Base-by-base conservation (phyloP, 2,888 invertebrate genomes). In the Lydus trimaculatus region DNA sequence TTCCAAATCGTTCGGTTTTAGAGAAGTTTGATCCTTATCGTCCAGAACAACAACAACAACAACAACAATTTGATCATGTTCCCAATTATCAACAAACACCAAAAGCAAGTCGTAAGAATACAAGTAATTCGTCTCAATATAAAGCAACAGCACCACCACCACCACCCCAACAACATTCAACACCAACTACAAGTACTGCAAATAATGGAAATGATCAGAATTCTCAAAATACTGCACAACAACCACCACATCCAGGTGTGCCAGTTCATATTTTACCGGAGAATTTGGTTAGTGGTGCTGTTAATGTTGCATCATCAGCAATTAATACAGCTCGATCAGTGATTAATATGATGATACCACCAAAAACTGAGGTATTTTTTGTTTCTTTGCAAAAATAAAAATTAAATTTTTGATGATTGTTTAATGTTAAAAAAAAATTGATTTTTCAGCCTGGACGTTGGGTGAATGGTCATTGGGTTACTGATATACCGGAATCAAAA, bases 301-400 rank as follows among this genome's bases (percentile, higher is more conserved):
- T 86, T 0, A 84, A 84, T 65, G 84, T 84, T 5, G 86, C 86
- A 4, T 84, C 86, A 2, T 81, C 85, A 5, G 87, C 86, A 7
- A 82, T 84, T 65, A 85, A 81, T 66, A 85, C 85, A 1, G 86
- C 86, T 8, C 78, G 84, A 58, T 83, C 83, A 31, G 84, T 87
- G 36, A 80, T 86, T 59, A 85, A 84, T 68, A 85, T 83, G 80
- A 82, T 87, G 64, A 80, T 84, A 31, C 80, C 81, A 7, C 66
- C 77, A 68, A 73, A 75, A 74, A 76, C 79, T 72, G 75, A 76
- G 75, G 78, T 77, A 64, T 73, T 66, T 64, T 17, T 17, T 39
- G n/a, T n/a, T n/a, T n/a, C n/a, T n/a, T n/a, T n/a, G n/a, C n/a
- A n/a, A n/a, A n/a, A n/a, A n/a, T n/a, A n/a, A n/a, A n/a, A n/a